Base-by-base conservation (phyloP, 1,140 invertebrate species). In the Hesperophylax magnus region DNA sequence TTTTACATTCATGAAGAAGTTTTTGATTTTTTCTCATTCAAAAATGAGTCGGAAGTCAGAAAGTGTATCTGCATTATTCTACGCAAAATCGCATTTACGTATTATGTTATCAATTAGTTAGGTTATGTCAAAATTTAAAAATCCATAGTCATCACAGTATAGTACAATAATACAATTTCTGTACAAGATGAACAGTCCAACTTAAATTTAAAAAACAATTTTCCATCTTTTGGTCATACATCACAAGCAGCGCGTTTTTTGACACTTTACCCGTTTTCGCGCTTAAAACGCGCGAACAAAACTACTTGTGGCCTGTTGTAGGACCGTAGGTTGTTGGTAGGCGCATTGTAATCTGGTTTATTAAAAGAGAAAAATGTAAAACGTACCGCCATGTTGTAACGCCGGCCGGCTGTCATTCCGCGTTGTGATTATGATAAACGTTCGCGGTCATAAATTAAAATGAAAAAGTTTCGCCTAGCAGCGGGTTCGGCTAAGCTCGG, bases 361-460 rank as follows among this genome's bases (percentile, higher is more conserved):
- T 71, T 69, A 69, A 69, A 71, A 71, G 61, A 65, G 67, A 47
- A 71, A 71, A 71, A 71, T 71, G 67, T 71, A 47, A 71, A 71
- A 71, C 47, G 67, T 22, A 71, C 67, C 67, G 39, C 67, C 67
- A 71, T 71, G 71, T 61, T 34, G 79, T 58, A 31, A 34, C 60
- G 77, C 80, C 58, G 65, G 80, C 75, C 80, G 78, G 82, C 82
- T 80, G 82, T 82, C 80, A 84, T 65, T 79, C 82, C 75, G 82
- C 78, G 74, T 77, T 81, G 82, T 84, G 82, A 84, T 84, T 84
- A 84, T 84, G 82, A 84, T 82, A 82, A 84, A 84, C 82, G 82
- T 82, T 53, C 80, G 24, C 65, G 58, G 80, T 58, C 60, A 84
- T 84, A 84, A 84, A 84, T 84, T 84, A 83, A 81, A 81, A 81